Conservation (phyloP, 2,797 vertebrate genomes). For the Knipowitschia caucasica region DNA sequence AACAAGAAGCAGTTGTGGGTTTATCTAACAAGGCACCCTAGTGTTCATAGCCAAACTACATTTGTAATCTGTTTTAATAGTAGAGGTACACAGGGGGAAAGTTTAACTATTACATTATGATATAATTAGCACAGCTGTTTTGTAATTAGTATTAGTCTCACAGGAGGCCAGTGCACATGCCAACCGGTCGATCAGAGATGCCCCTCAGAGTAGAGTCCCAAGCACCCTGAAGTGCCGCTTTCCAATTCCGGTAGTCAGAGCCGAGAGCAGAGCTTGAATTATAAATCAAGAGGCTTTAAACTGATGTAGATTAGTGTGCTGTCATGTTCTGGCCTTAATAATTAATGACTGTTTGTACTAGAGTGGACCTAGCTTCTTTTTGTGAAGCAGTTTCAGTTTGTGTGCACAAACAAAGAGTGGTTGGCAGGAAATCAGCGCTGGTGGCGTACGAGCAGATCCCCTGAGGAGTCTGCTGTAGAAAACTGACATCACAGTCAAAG, state of each 20-base stretch:
- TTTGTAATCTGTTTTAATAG: conserved; percentile 56
- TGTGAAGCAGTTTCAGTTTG: conserved; percentile 19
- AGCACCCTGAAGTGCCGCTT: conserved; percentile 37
- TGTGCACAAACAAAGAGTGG: conserved; percentile 54
- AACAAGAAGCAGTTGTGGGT: conserved; percentile 51
- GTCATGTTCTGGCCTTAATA: conserved; percentile 65
- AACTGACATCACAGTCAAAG: conserved; percentile 28
- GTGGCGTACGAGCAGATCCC: conserved; percentile 31
- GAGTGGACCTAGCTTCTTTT: conserved; percentile 48
- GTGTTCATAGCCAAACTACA: conserved; percentile 56
- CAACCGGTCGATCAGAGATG: conserved; percentile 14
- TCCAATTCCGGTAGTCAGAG: conserved; percentile 30
- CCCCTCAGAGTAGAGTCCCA: conserved; percentile 28
- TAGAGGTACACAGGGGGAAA: conserved; percentile 28
- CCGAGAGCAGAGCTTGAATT: conserved; percentile 58
- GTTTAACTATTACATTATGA: conserved; percentile 15
- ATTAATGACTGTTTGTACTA: conserved; percentile 71
- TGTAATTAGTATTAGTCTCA: not conserved
- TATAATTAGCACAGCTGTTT: conserved; percentile 8
- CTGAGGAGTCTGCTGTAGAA: conserved; percentile 21
- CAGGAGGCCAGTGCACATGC: conserved; percentile 3
- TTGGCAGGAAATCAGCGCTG: conserved; percentile 33
- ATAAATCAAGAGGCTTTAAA: conserved; percentile 64
- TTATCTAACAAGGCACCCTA: conserved; percentile 65
- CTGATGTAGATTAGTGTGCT: conserved; percentile 62